phyloP scores from a whole-genome alignment of 2,888 invertebrate species.

The Operophtera brumata region DNA sequence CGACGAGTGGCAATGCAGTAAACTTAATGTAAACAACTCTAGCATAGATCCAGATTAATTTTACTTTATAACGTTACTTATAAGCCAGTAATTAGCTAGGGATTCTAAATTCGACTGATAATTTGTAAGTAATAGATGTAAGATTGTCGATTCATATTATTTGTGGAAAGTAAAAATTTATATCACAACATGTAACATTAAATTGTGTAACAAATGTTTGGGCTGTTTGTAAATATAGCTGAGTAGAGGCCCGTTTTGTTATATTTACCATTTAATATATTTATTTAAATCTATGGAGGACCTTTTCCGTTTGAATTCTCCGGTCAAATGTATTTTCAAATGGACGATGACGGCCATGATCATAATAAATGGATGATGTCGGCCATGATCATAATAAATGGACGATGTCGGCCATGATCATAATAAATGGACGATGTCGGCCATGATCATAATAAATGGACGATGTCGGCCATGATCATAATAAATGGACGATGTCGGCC shows the following conservation, averaged over 20 bases:
- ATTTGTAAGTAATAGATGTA: conserved; percentile 64
- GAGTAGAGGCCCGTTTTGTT: conserved; percentile 47
- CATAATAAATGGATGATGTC: too few species aligned
- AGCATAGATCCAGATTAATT: conserved; percentile 61
- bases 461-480: too few species aligned
- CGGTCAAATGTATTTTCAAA: conserved; percentile 48
- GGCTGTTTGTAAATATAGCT: conserved; percentile 69
- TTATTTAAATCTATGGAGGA: conserved; percentile 70
- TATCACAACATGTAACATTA: conserved; percentile 8
- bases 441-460: too few species aligned
- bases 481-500: too few species aligned
- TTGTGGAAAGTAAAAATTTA: conserved; percentile 21
- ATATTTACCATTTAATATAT: conserved; percentile 61
- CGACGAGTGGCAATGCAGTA: conserved; percentile 83
- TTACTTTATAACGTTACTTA: conserved; percentile 37
- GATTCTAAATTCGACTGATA: conserved; percentile 74
- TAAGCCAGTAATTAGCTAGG: conserved; percentile 67
- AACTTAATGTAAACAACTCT: conserved; percentile 48
- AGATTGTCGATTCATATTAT: conserved; percentile 33
- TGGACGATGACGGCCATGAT: too few species aligned
- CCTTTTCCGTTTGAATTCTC: conserved; percentile 76
- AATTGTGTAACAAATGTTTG: conserved; percentile 44
- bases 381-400: too few species aligned
- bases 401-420: too few species aligned
- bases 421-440: too few species aligned